Evolutionary conservation across 1,140 invertebrate genomes (phyloP), one percentile per base, ranked within the genome.

Genomic region (Lepidurus apus): DNA sequence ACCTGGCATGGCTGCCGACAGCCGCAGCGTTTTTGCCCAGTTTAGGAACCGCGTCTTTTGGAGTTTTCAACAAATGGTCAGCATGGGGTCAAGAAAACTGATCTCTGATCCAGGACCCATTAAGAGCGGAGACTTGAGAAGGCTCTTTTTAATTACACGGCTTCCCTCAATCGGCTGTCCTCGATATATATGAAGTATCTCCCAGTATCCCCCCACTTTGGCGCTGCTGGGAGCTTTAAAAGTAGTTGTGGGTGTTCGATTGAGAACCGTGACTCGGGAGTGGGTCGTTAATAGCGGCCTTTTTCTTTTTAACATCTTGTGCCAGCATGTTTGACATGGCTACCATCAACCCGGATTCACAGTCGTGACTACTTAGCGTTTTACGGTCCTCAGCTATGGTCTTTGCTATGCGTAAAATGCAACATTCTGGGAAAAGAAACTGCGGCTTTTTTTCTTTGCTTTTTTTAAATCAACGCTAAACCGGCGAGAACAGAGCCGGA

Each of bases 331-430:
- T 65, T 65, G 53, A 65, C 53, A 65, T 21, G 53, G 53, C 53
- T 65, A 65, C 53, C 53, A 65, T 65, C 53, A 65, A 65, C 53
- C 53, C 53, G 53, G 53, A 65, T 65, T 65, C 21, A 65, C 53
- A 65, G 53, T 65, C 53, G 53, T 65, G 53, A 65, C 53, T 65
- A 65, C 53, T 65, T 65, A 65, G 53, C 53, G 53, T 65, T 65
- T 65, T 65, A 65, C 7, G 53, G 21, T 34, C 34, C 34, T 4
- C 17, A 65, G 53, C 53, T 65, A n/a, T 65, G 53, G 53, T 34
- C 34, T 34, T 34, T 34, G 53, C 53, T 65, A 21, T 65, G 53
- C 53, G 53, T 65, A 65, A 65, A 65, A 65, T n/a, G 17, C 17
- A 13, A 65, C 53, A 65, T 13, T 65, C 21, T 65, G 9, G 53